phyloP scores from a whole-genome alignment of 2,797 vertebrate species.

The Argyrosomus regius region DNA sequence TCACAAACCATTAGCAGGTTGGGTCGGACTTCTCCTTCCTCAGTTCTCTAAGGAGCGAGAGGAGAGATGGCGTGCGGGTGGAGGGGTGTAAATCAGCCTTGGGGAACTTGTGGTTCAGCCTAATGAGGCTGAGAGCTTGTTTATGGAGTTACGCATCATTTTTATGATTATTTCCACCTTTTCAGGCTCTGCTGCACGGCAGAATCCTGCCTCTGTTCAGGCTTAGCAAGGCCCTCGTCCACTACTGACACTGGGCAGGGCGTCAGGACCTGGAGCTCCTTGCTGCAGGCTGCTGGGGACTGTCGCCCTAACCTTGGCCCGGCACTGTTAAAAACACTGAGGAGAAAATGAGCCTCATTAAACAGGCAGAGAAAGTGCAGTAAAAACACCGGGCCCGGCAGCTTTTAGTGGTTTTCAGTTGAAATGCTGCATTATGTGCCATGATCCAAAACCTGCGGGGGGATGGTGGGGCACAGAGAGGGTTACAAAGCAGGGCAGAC shows the following conservation, averaged over 20 bases:
- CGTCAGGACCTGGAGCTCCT: constrained; percentile 70
- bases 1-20: constrained; percentile 56
- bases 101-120: constrained; percentile 89
- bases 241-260: constrained; percentile 83
- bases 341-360: constrained; percentile 82
- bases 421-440: constrained; percentile 39
- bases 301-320: constrained; percentile 81
- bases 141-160: constrained; percentile 93
- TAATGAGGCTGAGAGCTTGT: constrained; percentile 94
- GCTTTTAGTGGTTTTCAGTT: constrained; percentile 36
- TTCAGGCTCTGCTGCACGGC: constrained; percentile 78
- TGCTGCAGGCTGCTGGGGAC: constrained; percentile 60
- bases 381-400: constrained; percentile 42
- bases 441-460: neutral
- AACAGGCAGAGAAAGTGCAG: constrained; percentile 85
- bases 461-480: neutral
- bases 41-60: constrained; percentile 19
- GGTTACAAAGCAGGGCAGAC: neutral
- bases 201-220: constrained; percentile 84
- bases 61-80: neutral
- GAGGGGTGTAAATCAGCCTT: constrained; percentile 77
- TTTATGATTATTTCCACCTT: constrained; percentile 97
- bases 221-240: constrained; percentile 71
- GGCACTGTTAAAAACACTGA: constrained; percentile 78
- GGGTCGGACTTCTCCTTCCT: neutral